Evolutionary conservation across 2,888 invertebrate species (phyloP), one percentile per base, ranked within the genome.

Genomic region (Acronicta leporina): DNA sequence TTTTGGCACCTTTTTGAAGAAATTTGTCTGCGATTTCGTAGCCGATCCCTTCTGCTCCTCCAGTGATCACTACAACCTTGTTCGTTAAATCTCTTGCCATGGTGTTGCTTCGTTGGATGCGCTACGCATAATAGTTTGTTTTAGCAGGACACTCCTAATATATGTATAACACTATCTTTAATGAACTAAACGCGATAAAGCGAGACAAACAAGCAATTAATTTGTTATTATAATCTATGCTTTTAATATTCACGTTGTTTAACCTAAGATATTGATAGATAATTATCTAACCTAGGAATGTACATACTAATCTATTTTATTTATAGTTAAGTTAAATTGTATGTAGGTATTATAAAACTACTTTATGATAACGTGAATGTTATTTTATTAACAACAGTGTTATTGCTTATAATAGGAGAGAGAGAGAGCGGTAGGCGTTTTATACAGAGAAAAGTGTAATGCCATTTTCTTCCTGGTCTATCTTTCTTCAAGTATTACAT

Each of bases 21-120:
- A 94, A 89, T 56, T 87, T 88, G 15, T 87, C 86, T 1, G 90
- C 91, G 30, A 91, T 93, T 53, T 87, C 85, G 27, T 87, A 87
- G 1, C 95, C 95, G 30, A 95, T 94, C 0, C 95, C 95, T 13
- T 87, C 85, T 0, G 95, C 95, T 30, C 90, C 95, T 0, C 95
- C 95, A 1, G 95, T 95, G 16, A 95, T 67, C 0, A 84, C 78
- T 4, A 78, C 76, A 5, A 77, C 68, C 70, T 82, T 83, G 48
- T 77, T 73, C 14, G 73, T 73, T 6, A 80, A 45, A n/a, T 75
- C 60, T 54, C 51, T 67, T 4, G 66, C 70, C 77, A 82, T 78
- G 27, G n/a, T 71, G 35, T 45, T 20, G 8, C 25, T 50, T 27
- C 16, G 11, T 56, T 16, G 30, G 42, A 43, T 55, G 54, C 45